These are phyloP conservation scores for Calycopis cecrops DNA, from an alignment of 1,140 invertebrate species.

Conservation along the genomic window DNA sequence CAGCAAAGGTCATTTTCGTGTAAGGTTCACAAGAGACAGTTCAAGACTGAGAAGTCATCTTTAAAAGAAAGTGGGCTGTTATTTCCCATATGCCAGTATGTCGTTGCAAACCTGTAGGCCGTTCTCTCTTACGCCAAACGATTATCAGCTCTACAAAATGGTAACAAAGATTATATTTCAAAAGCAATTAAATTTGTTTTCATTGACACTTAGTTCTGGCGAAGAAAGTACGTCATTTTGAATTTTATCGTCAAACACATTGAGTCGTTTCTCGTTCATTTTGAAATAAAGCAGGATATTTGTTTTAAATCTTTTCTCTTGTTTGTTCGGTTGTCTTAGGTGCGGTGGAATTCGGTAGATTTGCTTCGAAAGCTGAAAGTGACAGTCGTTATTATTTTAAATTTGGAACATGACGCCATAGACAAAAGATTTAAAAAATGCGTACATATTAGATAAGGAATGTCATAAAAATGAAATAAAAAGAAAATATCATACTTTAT, in stretches of 20 bases:
- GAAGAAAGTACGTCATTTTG: conserved; percentile 14
- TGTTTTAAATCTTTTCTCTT: conserved; percentile 19
- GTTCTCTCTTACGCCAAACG: conserved; percentile 2
- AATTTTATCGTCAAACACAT: conserved; percentile 15
- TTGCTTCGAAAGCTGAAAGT: conserved; percentile 21
- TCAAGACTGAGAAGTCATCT: conserved; percentile 20
- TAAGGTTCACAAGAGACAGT: conserved; percentile 17
- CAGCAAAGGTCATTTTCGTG: conserved; percentile 15
- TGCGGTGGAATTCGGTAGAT: conserved; percentile 22
- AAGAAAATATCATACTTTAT: too few relatives aligned
- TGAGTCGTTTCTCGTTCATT: conserved; percentile 18
- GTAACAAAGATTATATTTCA: neutral
- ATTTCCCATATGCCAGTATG: conserved; percentile 28
- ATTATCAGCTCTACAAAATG: neutral
- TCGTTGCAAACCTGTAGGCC: conserved; percentile 25
- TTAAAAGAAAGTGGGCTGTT: conserved; percentile 39
- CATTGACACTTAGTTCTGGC: conserved; percentile 15
- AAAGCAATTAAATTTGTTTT: neutral
- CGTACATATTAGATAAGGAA: too few relatives aligned
- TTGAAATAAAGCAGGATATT: conserved; percentile 19
- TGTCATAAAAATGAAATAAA: too few relatives aligned
- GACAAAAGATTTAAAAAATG: too few relatives aligned
- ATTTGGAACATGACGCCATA: conserved; percentile 1
- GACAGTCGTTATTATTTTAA: conserved; percentile 16
- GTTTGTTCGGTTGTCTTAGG: conserved; percentile 17